These are phyloP conservation scores for Semicossyphus pulcher DNA, from an alignment of 2,113 vertebrate genomes.

Conservation along the genomic window DNA sequence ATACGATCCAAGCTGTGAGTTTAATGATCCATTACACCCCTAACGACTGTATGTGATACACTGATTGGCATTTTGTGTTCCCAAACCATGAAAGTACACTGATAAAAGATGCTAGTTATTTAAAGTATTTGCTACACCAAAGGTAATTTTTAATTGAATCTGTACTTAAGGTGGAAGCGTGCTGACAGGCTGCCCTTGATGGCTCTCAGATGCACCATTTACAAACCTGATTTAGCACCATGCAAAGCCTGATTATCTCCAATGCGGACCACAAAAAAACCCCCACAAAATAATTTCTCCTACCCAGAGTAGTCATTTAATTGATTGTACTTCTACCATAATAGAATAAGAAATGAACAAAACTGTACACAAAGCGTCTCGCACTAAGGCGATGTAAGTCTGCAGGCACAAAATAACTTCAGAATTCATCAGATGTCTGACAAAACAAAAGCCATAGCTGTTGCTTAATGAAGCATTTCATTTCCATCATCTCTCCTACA, in stretches of 20 bases:
- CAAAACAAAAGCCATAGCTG: slow-evolving; percentile 54
- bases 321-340: neutral
- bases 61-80: neutral
- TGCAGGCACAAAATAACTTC: slow-evolving; percentile 5
- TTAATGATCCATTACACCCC: no score
- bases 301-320: neutral
- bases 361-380: neutral
- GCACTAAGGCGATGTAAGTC: neutral
- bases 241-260: slow-evolving; percentile 8
- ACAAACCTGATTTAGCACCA: neutral
- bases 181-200: neutral
- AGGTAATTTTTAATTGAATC: neutral
- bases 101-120: neutral
- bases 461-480: slow-evolving; percentile 64
- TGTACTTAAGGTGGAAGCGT: neutral
- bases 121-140: neutral
- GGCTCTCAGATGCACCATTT: slow-evolving; percentile 3
- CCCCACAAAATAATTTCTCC: slow-evolving; percentile 9
- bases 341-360: slow-evolving; percentile 14
- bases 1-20: no score
- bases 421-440: slow-evolving; percentile 43
- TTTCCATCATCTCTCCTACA: slow-evolving; percentile 56
- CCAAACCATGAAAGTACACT: neutral
- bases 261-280: neutral
- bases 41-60: no score